Evolutionary conservation across 2,888 invertebrate genomes (phyloP).

Genomic region (Stenodera caucasica): DNA sequence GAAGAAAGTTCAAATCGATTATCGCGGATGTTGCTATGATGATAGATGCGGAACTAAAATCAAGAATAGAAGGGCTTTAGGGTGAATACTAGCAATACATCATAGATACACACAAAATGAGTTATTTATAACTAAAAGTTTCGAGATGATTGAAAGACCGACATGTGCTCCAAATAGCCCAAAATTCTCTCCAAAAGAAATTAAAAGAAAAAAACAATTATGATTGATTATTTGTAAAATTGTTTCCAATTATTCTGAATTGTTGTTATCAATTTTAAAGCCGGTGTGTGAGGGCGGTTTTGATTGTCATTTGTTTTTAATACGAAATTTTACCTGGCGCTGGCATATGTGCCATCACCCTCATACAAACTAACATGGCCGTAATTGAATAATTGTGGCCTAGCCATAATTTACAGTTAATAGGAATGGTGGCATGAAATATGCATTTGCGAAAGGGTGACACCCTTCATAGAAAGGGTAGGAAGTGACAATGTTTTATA

Average conservation of each 20-base stretch:
- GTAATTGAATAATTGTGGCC: constrained; percentile 53
- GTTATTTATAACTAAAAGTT: constrained; percentile 42
- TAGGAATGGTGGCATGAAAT: constrained; percentile 49
- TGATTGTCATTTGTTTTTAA: neutral
- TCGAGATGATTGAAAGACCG: constrained; percentile 33
- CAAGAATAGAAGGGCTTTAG: constrained; percentile 21
- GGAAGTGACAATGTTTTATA: constrained; percentile 53
- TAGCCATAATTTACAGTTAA: constrained; percentile 49
- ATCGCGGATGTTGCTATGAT: neutral
- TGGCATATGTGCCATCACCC: constrained; percentile 24
- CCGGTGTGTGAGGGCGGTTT: neutral
- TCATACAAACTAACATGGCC: constrained; percentile 36
- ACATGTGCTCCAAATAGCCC: constrained; percentile 37
- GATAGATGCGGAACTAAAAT: constrained; percentile 37
- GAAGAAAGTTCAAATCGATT: neutral
- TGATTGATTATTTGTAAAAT: neutral
- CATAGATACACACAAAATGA: constrained; percentile 35
- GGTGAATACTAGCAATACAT: constrained; percentile 35
- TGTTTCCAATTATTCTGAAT: neutral
- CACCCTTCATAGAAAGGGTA: constrained; percentile 48
- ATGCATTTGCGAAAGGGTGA: constrained; percentile 47
- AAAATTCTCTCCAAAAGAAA: neutral
- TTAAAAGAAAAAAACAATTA: neutral
- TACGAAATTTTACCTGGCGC: constrained; percentile 18
- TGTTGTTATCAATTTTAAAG: neutral